A percentile compares a stretch with the other conserved stretches of the same genome.
phyloP scores from a whole-genome alignment of 1,140 invertebrate species.

The Zaprionus nigranus region DNA sequence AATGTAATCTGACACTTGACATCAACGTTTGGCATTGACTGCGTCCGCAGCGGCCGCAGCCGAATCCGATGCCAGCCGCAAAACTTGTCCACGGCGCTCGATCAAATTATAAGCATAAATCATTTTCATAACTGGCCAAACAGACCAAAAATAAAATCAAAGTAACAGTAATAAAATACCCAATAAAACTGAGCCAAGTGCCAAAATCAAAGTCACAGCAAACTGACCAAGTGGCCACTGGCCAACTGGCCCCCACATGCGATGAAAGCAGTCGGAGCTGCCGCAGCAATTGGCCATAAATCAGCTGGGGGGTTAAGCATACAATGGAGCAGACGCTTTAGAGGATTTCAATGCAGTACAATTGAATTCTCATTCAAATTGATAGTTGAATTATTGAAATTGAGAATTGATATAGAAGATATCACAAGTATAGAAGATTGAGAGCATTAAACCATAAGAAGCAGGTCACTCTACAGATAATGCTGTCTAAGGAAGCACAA shows the following conservation, averaged over 20 bases:
- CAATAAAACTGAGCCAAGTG: slow-evolving; percentile 61
- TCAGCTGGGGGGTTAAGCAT: neutral
- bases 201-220: slow-evolving; percentile 64
- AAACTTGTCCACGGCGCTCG: slow-evolving; percentile 70
- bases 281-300: slow-evolving; percentile 3
- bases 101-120: slow-evolving; percentile 80
- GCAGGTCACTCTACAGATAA: too few species aligned
- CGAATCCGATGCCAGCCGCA: slow-evolving; percentile 14
- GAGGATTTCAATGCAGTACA: neutral
- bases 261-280: neutral
- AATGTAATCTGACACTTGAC: slow-evolving; percentile 82
- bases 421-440: too few species aligned
- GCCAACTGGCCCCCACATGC: slow-evolving; percentile 11
- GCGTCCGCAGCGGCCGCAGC: slow-evolving; percentile 20
- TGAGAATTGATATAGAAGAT: neutral
- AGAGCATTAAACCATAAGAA: too few species aligned
- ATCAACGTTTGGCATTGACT: slow-evolving; percentile 74
- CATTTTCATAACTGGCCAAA: slow-evolving; percentile 72
- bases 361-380: neutral
- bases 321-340: neutral
- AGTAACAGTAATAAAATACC: slow-evolving; percentile 37
- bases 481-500: too few species aligned
- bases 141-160: slow-evolving; percentile 12
- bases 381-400: neutral
- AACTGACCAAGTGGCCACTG: slow-evolving; percentile 46